phyloP scores from a whole-genome alignment of 2,113 vertebrate genomes.

The Brachirus orientalis region DNA sequence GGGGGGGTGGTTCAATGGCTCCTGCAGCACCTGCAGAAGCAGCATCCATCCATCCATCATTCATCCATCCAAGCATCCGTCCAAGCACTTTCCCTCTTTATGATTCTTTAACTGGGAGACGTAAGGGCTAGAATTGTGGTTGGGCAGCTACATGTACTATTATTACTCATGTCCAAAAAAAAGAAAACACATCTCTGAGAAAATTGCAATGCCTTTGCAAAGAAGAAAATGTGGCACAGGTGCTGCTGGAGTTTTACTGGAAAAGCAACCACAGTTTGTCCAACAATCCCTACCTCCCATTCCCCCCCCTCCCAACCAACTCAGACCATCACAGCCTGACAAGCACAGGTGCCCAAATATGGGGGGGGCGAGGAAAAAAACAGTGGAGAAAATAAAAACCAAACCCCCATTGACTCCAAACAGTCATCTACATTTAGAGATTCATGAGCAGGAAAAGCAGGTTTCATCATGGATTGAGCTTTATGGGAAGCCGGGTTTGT shows the following conservation, averaged over 20 bases:
- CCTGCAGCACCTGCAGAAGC: constrained; percentile 39
- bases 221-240: constrained; percentile 61
- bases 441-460: constrained; percentile 10
- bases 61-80: constrained; percentile 49
- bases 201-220: constrained; percentile 79
- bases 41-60: constrained; percentile 7
- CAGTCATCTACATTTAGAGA: constrained; percentile 40
- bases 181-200: no score
- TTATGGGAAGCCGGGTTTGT: constrained; percentile 11
- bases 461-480: constrained; percentile 19
- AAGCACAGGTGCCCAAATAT: constrained; percentile 73
- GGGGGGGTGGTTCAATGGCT: constrained; percentile 48
- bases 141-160: constrained; percentile 82
- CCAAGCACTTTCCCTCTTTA: constrained; percentile 73
- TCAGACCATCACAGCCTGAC: constrained; percentile 66
- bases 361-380: constrained; percentile 15
- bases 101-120: constrained; percentile 78
- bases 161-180: constrained; percentile 64
- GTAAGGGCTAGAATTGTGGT: constrained; percentile 86
- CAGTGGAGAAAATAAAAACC: constrained; percentile 39
- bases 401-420: constrained; percentile 52
- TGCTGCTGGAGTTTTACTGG: constrained; percentile 68
- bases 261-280: constrained; percentile 74
- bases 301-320: constrained; percentile 10
- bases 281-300: constrained; percentile 58